Evolutionary conservation across 2,888 invertebrate genomes (phyloP).

Genomic region (Synergus gifuensis): DNA sequence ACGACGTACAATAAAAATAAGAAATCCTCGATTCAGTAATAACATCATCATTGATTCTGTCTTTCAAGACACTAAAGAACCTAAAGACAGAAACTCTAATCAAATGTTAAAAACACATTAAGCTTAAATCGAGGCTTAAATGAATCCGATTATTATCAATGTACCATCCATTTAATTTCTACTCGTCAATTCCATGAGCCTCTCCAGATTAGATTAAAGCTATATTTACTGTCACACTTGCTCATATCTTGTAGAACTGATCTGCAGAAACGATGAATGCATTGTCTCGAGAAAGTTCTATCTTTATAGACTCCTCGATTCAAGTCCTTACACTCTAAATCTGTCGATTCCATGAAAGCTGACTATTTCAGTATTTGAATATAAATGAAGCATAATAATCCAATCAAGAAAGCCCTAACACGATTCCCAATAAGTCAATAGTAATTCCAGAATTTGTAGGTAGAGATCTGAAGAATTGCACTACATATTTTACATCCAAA

Average conservation of each 20-base stretch:
- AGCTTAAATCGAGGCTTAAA: neutral
- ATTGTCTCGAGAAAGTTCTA: neutral
- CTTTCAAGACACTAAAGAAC: no score
- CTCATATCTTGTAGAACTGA: neutral
- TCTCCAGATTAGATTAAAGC: neutral
- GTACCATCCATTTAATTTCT: neutral
- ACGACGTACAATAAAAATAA: no score
- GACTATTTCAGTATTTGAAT: neutral
- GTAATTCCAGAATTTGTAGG: conserved; percentile 12
- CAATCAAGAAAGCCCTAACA: neutral
- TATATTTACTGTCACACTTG: neutral
- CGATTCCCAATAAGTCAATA: conserved; percentile 33
- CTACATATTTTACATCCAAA: conserved; percentile 2
- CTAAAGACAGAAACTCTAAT: neutral
- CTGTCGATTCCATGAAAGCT: neutral
- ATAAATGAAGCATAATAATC: conserved; percentile 17
- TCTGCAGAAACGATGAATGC: conserved; percentile 12
- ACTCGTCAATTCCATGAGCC: neutral
- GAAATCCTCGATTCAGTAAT: neutral
- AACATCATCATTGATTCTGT: neutral
- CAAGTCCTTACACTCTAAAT: neutral
- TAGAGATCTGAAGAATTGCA: conserved; percentile 10
- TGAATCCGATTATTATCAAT: neutral
- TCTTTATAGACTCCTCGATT: neutral
- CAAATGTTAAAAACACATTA: neutral